phyloP scores from a whole-genome alignment of 2,113 vertebrate genomes.

The Suricata suricatta region DNA sequence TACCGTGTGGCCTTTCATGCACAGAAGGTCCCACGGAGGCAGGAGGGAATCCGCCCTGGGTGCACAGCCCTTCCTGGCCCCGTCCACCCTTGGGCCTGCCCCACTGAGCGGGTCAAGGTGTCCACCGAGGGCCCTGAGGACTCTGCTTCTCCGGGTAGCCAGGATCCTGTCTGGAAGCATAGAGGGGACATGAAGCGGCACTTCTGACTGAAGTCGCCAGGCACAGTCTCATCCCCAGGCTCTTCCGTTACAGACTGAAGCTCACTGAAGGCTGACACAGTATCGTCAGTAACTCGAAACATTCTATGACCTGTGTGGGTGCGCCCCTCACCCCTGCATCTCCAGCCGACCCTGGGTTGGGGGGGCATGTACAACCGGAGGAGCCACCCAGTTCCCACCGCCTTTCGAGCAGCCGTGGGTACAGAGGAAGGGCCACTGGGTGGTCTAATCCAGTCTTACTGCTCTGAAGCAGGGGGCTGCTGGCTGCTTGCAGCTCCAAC shows the following conservation, averaged over 20 bases:
- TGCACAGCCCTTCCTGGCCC: background rate
- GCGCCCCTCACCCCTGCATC: background rate
- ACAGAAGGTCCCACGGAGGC: fast-evolving
- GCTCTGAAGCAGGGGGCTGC: background rate
- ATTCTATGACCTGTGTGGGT: fast-evolving
- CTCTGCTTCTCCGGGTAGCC: background rate
- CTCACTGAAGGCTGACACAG: fast-evolving
- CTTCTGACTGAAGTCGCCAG: too few species aligned
- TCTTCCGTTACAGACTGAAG: background rate
- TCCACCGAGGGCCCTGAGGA: fast-evolving
- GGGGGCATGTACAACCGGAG: too few species aligned
- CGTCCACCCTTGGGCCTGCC: background rate
- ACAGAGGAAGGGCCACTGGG: background rate
- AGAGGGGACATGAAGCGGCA: fast-evolving
- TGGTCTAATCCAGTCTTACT: fast-evolving
- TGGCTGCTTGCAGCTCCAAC: background rate
- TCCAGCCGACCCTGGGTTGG: background rate
- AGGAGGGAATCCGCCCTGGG: fast-evolving
- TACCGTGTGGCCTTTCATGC: background rate
- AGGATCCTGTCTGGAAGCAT: too few species aligned
- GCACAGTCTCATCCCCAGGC: background rate
- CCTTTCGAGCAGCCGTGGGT: background rate
- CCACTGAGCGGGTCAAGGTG: background rate
- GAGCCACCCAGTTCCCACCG: too few species aligned
- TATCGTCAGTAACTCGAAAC: too few species aligned